phyloP scores from a whole-genome alignment of 2,888 invertebrate species.

The Belgica antarctica region DNA sequence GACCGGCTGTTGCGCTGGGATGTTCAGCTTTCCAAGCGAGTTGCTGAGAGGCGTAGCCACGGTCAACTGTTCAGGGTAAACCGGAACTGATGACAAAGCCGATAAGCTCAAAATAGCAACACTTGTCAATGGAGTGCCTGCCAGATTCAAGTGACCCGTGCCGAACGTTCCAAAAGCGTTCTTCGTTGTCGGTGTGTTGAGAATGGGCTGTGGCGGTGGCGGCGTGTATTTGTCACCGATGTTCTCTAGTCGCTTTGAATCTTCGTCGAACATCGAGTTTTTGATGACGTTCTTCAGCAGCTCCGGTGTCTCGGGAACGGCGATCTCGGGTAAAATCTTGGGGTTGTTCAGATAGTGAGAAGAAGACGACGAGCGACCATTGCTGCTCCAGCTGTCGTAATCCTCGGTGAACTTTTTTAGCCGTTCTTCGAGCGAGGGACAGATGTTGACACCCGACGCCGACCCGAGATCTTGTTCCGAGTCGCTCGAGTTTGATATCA shows the following conservation, averaged over 20 bases:
- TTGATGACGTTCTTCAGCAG: constrained; percentile 89
- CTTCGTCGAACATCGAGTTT: constrained; percentile 93
- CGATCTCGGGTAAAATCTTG: constrained; percentile 74
- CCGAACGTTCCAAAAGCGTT: constrained; percentile 21
- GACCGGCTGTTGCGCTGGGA: constrained; percentile 33
- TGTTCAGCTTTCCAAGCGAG: constrained; percentile 12
- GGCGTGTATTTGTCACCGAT: constrained; percentile 79
- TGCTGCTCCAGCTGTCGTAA: constrained; percentile 73
- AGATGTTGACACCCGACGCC: constrained; percentile 60
- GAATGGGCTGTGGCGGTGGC: constrained; percentile 49
- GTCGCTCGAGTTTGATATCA: constrained; percentile 68
- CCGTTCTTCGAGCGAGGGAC: constrained; percentile 83
- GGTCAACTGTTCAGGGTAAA: constrained; percentile 45
- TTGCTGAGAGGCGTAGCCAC: constrained; percentile 46
- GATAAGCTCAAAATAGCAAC: background rate
- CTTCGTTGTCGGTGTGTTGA: constrained; percentile 48
- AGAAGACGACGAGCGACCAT: constrained; percentile 50
- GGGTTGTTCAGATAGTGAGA: constrained; percentile 46
- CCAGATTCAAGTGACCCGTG: constrained; percentile 18
- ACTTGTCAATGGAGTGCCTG: background rate
- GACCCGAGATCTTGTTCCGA: constrained; percentile 59
- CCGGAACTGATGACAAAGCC: too few species aligned
- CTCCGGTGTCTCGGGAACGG: constrained; percentile 83
- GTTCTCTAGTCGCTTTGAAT: constrained; percentile 86
- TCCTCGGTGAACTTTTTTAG: constrained; percentile 90